Evolutionary conservation across 2,888 invertebrate genomes (phyloP).

Genomic region (Caprella mutica): DNA sequence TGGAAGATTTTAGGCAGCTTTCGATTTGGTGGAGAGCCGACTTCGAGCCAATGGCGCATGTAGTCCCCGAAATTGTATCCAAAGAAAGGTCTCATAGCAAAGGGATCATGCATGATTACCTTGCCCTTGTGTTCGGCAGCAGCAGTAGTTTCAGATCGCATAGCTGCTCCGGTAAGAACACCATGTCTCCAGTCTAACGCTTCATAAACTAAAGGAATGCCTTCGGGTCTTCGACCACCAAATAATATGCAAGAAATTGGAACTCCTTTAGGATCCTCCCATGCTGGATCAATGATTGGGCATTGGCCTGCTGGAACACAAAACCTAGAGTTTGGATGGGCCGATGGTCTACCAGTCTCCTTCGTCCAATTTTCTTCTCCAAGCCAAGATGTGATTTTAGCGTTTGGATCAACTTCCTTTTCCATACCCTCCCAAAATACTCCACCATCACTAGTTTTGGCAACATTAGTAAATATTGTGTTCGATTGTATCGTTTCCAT

Average conservation of each 20-base stretch:
- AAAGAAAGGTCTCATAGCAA: slow-evolving; percentile 99
- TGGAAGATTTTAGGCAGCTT: slow-evolving; percentile 91
- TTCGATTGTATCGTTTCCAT: slow-evolving; percentile 84
- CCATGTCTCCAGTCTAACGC: slow-evolving; percentile 88
- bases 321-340: slow-evolving; percentile 97
- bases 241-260: slow-evolving; percentile 94
- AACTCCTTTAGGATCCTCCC: slow-evolving; percentile 73
- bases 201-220: slow-evolving; percentile 88
- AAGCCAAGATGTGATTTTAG: slow-evolving; percentile 12
- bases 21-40: not conserved
- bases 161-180: slow-evolving; percentile 60
- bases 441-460: slow-evolving; percentile 85
- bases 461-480: slow-evolving; percentile 96
- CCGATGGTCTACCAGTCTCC: slow-evolving; percentile 57
- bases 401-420: slow-evolving; percentile 46
- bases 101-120: slow-evolving; percentile 93
- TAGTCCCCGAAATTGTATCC: slow-evolving; percentile 98
- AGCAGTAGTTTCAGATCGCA: slow-evolving; percentile 80
- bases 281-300: slow-evolving; percentile 65
- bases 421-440: slow-evolving; percentile 98
- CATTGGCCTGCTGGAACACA: slow-evolving; percentile 94
- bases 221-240: slow-evolving; percentile 85
- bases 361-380: slow-evolving; percentile 33
- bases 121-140: slow-evolving; percentile 89
- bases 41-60: slow-evolving; percentile 43